Base-by-base conservation (phyloP, 1,140 invertebrate genomes). In the Amyelois transitella region DNA sequence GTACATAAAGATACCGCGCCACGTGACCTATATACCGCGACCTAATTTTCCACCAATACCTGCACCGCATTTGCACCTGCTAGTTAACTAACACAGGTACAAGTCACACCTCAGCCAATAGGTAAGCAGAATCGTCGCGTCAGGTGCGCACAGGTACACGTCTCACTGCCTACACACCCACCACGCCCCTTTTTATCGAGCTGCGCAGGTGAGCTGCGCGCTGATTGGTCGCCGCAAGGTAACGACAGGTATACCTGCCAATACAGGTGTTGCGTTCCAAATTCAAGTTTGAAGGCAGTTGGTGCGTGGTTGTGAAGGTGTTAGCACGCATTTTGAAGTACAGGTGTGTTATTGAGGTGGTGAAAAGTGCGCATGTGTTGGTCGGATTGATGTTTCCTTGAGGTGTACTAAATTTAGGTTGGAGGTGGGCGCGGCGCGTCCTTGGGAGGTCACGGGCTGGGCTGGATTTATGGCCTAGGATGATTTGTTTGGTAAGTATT, bases 171-270 rank as follows among this genome's bases (percentile, higher is more conserved):
- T 64, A 55, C 45, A 51, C 24, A 6, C 51, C 65, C 43, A 57
- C 78, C 77, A 72, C 83, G 76, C 81, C 81, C 70, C 60, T 58
- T 68, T 79, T 75, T 86, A 86, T 86, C 80, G 83, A 86, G 60
- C 84, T 87, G 84, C 84, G 84, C 84, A 86, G 80, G 80, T 81
- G 58, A 60, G 64, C 60, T 87, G 84, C 84, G 84, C 84, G 80
- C 62, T 70, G 80, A 87, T 87, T 87, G 84, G 84, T 58, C 61
- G 63, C 47, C 47, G 60, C 64, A 75, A 75, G 74, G 72, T 77
- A 66, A 57, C 52, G 47, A 49, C 75, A 78, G 75, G 74, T 83
- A 68, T 54, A 67, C 62, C 62, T 64, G 62, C 53, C 47, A 43
- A 53, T 61, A 65, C 72, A 75, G 72, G 69, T 75, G 62, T 20